Evolutionary conservation across 92 coral and sea anemone genomes (phyloP), one percentile per base, ranked within the genome.

Genomic region (Virgularia gustaviana): DNA sequence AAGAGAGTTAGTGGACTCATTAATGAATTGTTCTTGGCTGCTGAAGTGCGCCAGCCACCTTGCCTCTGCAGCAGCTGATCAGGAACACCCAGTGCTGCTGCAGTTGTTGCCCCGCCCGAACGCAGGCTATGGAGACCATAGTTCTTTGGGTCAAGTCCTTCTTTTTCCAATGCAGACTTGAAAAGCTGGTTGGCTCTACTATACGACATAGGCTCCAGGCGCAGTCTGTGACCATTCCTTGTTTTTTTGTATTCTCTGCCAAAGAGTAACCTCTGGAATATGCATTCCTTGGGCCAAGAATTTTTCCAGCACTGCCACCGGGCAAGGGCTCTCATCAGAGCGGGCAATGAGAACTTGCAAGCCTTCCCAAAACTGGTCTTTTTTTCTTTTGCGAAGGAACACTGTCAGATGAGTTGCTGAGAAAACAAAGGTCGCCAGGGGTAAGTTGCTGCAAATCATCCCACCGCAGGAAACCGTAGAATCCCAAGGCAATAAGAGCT

Each of bases 401-500:
- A 47, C 22, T 19, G 55, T 15, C 55, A 47, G 55, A 25, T 47
- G 55, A 47, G 18, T 47, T 47, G 55, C 20, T 25, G 15, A 19
- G 55, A 47, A 47, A 19, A 25, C 22, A n/a, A n/a, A n/a, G n/a
- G n/a, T n/a, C n/a, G n/a, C n/a, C n/a, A n/a, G n/a, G n/a, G n/a
- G n/a, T n/a, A 34, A 76, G 43, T n/a, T n/a, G n/a, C n/a, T 49
- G 58, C 33, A 73, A 41, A 75, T 80, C 80, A 75, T 65, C 77
- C 81, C 85, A 81, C 1, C 76, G 70, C 6, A 73, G 76, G 42
- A 80, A 73, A 52, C 70, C 75, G 15, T 45, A 58, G 32, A 73
- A 73, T 23, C 78, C 68, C 39, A 73, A 29, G 7, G 70, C 70
- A 19, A 73, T 73, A 31, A 73, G 3, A 22, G 79, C 44, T 39